Base-by-base conservation (phyloP, 2,113 vertebrate genomes). In the Poeciliopsis occidentalis region DNA sequence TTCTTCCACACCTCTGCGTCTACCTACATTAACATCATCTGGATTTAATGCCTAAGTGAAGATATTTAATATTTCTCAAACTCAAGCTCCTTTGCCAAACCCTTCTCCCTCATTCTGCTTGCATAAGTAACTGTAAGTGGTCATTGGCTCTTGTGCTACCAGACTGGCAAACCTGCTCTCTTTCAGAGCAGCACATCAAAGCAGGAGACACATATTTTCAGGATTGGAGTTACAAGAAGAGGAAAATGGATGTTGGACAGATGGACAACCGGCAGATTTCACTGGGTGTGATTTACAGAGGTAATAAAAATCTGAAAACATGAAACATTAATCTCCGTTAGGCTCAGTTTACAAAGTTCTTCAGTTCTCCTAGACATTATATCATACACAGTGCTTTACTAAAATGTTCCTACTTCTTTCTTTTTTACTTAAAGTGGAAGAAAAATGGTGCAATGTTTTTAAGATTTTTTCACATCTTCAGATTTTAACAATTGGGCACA, bases 141-240 rank as follows among this genome's bases (percentile, higher is more conserved):
- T 31, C 62, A 27, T 68, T 64, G 67, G 66, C 73, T 84, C 51
- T 60, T 66, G 75, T 57, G 37, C 3, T 44, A 64, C 62, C 24
- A 61, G 68, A 71, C 60, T 68, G 69, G 29, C 69, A 51, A 70
- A 57, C 54, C 68, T 67, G 57, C 15, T 24, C 41, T 34, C n/a
- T 61, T 67, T 67, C 77, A 61, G 57, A 1, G 32, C 74, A 24
- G 2, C 65, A 32, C 60, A 60, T 78, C 71, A 24, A 64, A 81
- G 57, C 4, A 32, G 24, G n/a, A 0, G n/a, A 27, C 34, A 4
- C 60, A 57, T 24, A 57, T 78, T 80, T 80, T 60, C 68, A 8
- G 61, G 64, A 63, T 67, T 74, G 75, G 61, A 67, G 65, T 64
- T 32, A 15, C 54, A 34, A 0, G 30, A 34, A 51, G 29, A 64